A percentile compares a stretch with the other conserved stretches of the same genome.
Conservation (phyloP, 2,888 invertebrate species). For the Sericinus montela region DNA sequence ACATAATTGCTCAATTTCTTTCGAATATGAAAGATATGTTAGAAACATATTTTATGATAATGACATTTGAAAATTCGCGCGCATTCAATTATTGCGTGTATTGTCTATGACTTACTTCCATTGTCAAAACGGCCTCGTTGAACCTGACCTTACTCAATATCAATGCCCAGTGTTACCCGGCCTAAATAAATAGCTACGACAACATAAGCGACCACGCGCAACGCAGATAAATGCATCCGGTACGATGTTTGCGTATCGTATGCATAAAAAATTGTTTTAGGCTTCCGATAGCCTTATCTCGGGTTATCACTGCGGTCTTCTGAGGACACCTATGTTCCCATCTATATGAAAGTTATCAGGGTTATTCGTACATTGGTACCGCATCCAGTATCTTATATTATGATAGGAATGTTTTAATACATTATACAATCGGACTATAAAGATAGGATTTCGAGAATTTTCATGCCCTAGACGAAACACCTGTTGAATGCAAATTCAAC, state of each 20-base stretch:
- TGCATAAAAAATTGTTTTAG: conserved; percentile 30
- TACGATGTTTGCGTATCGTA: conserved; percentile 39
- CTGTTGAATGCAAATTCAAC: too few relatives aligned
- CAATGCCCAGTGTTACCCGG: conserved; percentile 35
- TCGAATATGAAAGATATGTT: too few relatives aligned
- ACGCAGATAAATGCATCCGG: conserved; percentile 65
- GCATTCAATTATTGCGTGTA: not conserved
- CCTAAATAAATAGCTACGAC: conserved; percentile 49
- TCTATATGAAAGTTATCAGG: conserved; percentile 32
- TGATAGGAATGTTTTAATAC: not conserved
- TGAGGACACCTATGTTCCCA: conserved; percentile 27
- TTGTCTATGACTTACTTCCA: conserved; percentile 7
- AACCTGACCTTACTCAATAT: conserved; percentile 68
- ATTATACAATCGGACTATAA: conserved; percentile 10
- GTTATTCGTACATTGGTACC: conserved; percentile 23
- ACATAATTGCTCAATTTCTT: too few relatives aligned
- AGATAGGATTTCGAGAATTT: not conserved
- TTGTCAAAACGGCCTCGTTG: conserved; percentile 22
- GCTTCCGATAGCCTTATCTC: conserved; percentile 43
- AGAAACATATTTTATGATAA: not conserved
- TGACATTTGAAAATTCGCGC: not conserved
- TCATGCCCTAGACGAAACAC: too few relatives aligned
- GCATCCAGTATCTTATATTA: conserved; percentile 6
- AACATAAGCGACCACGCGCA: conserved; percentile 33
- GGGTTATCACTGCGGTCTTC: conserved; percentile 29